A percentile compares a stretch with the other conserved stretches of the same genome.
These are phyloP conservation scores for Hylaeus anthracinus DNA, from an alignment of 1,140 invertebrate species.

Conservation along the genomic window DNA sequence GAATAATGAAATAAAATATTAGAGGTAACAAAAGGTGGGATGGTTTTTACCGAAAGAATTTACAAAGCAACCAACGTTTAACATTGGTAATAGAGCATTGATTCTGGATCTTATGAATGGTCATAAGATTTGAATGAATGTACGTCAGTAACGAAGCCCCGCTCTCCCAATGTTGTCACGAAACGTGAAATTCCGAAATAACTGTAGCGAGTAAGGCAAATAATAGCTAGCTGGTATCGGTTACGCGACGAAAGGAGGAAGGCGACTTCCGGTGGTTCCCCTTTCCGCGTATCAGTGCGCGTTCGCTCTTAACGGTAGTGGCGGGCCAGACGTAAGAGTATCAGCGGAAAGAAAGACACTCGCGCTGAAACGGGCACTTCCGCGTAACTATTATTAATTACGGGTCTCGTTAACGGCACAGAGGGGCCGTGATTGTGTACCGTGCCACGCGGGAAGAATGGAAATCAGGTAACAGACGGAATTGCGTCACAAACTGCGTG, in stretches of 20 bases:
- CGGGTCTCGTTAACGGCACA: slow-evolving; percentile 49
- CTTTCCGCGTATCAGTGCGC: slow-evolving; percentile 14
- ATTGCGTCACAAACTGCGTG: slow-evolving; percentile 40
- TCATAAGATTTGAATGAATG: too few relatives aligned
- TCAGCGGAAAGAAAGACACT: slow-evolving; percentile 23
- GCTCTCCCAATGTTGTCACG: too few relatives aligned
- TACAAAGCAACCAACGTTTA: too few relatives aligned
- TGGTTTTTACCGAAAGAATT: too few relatives aligned
- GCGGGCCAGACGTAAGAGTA: slow-evolving; percentile 2
- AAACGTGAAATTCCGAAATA: not conserved
- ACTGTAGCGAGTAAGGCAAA: not conserved
- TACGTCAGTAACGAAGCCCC: too few relatives aligned
- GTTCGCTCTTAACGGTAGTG: slow-evolving; percentile 25
- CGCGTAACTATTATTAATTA: slow-evolving; percentile 55
- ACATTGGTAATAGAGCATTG: too few relatives aligned
- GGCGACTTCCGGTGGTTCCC: slow-evolving; percentile 36
- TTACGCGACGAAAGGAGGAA: not conserved
- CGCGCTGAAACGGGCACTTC: slow-evolving; percentile 24
- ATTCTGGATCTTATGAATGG: too few relatives aligned
- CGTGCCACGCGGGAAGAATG: slow-evolving; percentile 28
- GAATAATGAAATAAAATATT: too few relatives aligned
- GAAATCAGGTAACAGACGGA: slow-evolving; percentile 24
- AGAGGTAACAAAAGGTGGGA: too few relatives aligned
- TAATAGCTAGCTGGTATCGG: not conserved
- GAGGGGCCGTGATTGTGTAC: slow-evolving; percentile 23